Evolutionary conservation across 2,888 invertebrate species (phyloP), one percentile per base, ranked within the genome.

Genomic region (Bibio marci): DNA sequence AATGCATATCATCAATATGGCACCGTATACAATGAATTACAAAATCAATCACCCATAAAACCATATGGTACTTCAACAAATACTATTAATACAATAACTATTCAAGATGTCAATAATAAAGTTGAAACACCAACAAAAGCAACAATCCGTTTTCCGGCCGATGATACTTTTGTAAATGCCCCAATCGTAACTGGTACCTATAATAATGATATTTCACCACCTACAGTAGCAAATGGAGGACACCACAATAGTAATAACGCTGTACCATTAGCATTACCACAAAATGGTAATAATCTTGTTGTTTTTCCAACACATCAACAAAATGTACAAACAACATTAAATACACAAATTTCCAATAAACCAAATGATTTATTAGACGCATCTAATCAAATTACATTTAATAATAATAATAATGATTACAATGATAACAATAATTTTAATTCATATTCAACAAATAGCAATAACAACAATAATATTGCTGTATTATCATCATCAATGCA

Each of bases 1-100:
- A 17, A 8, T 10, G 18, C 11, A 6, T 10, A 5, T 12, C 56
- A 59, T n/a, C 58, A 55, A 41, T 60, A 56, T 43, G 59, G 56
- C 1, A 56, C 55, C 3, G 58, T 56, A 6, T 55, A 57, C 18
- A 59, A 49, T 45, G 60, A 56, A 46, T 53, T 52, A 34, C 56
- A 55, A 10, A 22, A 28, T 27, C 35, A 35, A 17, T 6, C 22
- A 6, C 22, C 35, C 11, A 26, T 26, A 14, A 26, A 35, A 26
- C 25, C 26, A 2, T 35, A 35, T 10, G 35, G 26, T 35, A 13
- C 13, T 35, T 8, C 28, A 28, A 27, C 37, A 30, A 37, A 26
- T 26, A 8, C 35, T 3, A 17, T 35, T 12, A 27, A 12, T 17
- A 35, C 27, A 11, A n/a, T 35, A 13, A 26, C 15, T 14, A 32